Conservation (phyloP, 2,888 invertebrate species). For the Bembecia ichneumoniformis region DNA sequence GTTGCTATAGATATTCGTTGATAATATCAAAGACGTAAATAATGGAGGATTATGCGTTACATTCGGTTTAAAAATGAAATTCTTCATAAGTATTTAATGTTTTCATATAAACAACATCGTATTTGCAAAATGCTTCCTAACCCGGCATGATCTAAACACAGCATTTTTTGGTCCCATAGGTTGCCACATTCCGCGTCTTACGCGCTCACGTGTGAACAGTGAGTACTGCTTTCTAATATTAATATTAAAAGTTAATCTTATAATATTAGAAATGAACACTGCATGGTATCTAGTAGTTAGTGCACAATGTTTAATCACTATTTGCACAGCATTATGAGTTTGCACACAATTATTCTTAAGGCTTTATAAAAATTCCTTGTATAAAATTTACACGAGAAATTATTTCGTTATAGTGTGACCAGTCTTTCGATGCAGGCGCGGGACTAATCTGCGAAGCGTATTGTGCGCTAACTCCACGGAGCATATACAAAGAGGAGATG, state of each 20-base stretch:
- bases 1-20: too few relatives aligned
- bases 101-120: too few relatives aligned
- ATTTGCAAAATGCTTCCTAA: slow-evolving; percentile 43
- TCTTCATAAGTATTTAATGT: too few relatives aligned
- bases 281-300: slow-evolving; percentile 11
- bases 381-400: too few relatives aligned
- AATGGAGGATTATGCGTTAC: too few relatives aligned
- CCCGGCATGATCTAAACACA: slow-evolving; percentile 68
- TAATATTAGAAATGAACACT: neutral
- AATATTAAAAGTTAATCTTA: neutral
- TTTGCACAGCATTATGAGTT: neutral
- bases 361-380: neutral
- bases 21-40: too few relatives aligned
- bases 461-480: too few relatives aligned
- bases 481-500: too few relatives aligned
- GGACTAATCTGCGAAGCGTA: too few relatives aligned
- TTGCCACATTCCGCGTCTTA: slow-evolving; percentile 75
- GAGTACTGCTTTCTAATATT: slow-evolving; percentile 62
- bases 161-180: slow-evolving; percentile 69
- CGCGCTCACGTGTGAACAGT: slow-evolving; percentile 77
- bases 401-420: too few relatives aligned
- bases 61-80: too few relatives aligned
- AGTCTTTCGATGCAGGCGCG: too few relatives aligned
- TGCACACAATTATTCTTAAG: neutral
- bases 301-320: slow-evolving; percentile 5